A percentile compares a stretch with the other conserved stretches of the same genome.
Evolutionary conservation across 2,888 invertebrate species (phyloP).

Genomic region (Synergus gifuensis): DNA sequence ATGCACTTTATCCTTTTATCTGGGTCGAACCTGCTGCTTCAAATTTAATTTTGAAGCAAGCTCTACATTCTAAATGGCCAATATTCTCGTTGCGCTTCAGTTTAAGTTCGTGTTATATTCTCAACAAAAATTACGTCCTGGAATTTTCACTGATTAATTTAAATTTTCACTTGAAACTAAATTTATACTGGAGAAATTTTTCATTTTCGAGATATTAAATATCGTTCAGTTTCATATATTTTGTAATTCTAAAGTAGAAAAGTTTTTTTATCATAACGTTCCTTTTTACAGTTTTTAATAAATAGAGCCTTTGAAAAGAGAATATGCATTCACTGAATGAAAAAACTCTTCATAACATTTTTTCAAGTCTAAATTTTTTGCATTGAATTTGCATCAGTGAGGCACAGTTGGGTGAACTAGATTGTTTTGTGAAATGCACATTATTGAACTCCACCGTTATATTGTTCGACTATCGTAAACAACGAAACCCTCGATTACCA

Average conservation of each 20-base stretch:
- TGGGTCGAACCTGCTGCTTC: constrained; percentile 12
- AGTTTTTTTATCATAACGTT: too few relatives aligned
- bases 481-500: not conserved
- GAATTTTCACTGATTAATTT: not conserved
- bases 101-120: not conserved
- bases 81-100: constrained; percentile 2
- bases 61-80: not conserved
- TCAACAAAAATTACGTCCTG: not conserved
- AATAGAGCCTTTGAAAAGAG: too few relatives aligned
- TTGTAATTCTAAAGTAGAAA: too few relatives aligned
- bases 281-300: too few relatives aligned
- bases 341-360: too few relatives aligned
- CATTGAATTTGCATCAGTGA: not conserved
- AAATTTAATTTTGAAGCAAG: not conserved
- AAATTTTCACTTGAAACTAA: not conserved
- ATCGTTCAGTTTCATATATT: too few relatives aligned
- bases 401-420: not conserved
- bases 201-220: not conserved
- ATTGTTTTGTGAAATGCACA: not conserved
- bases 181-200: not conserved
- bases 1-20: not conserved
- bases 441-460: not conserved
- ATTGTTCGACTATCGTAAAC: not conserved
- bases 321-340: too few relatives aligned
- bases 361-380: not conserved